These are phyloP conservation scores for Lampris incognitus DNA, from an alignment of 2,113 vertebrate species.

Conservation along the genomic window DNA sequence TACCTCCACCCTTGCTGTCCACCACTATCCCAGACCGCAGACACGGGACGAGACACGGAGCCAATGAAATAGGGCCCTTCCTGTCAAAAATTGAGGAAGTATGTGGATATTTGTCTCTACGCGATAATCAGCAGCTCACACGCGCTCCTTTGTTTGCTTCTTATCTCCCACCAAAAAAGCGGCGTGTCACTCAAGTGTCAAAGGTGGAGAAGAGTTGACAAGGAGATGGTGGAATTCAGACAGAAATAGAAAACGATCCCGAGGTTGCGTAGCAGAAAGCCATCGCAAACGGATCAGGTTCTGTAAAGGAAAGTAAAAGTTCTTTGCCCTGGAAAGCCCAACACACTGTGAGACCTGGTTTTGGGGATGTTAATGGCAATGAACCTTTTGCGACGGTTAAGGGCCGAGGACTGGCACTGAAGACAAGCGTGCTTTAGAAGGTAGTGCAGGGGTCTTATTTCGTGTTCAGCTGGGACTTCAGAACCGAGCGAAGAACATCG, in stretches of 20 bases:
- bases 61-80: background rate
- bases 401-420: conserved; percentile 14
- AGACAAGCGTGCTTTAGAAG: conserved; percentile 1
- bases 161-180: background rate
- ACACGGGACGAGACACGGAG: background rate
- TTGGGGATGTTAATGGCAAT: conserved; percentile 26
- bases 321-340: background rate
- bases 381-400: conserved; percentile 3
- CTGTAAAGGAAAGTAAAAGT: background rate
- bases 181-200: background rate
- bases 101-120: too few species aligned
- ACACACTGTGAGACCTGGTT: background rate
- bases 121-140: too few species aligned
- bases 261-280: too few species aligned
- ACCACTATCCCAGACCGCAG: conserved; percentile 31
- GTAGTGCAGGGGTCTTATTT: conserved; percentile 6
- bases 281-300: too few species aligned
- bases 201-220: conserved; percentile 11
- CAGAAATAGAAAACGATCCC: background rate
- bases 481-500: conserved; percentile 18
- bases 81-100: too few species aligned
- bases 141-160: too few species aligned
- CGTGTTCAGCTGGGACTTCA: background rate
- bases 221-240: conserved; percentile 16
- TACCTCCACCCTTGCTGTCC: conserved; percentile 14